phyloP scores from a whole-genome alignment of 2,113 vertebrate species.

The Phasianus colchicus region DNA sequence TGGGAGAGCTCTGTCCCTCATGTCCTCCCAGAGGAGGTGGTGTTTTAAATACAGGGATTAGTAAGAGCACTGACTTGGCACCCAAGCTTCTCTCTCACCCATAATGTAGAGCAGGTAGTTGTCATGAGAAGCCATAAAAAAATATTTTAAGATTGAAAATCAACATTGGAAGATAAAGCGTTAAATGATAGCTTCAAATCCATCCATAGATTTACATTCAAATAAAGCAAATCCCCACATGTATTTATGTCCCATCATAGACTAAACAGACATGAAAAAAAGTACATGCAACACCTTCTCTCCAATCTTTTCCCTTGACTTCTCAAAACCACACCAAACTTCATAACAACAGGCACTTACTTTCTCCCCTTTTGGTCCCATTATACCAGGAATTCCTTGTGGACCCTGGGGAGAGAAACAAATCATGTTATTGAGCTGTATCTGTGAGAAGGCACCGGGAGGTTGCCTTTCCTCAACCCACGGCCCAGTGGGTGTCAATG shows the following conservation, averaged over 20 bases:
- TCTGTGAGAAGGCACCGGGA: not conserved
- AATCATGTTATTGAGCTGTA: not conserved
- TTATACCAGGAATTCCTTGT: conserved; percentile 89
- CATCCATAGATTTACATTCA: not conserved
- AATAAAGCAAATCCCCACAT: not conserved
- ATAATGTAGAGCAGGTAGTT: not conserved
- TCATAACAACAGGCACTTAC: conserved; percentile 71
- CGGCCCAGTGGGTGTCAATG: not conserved
- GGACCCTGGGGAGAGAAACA: conserved; percentile 83
- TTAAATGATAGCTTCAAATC: not conserved
- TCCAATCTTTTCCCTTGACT: not conserved
- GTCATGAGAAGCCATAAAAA: not conserved
- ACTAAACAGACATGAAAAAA: not conserved
- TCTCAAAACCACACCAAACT: not conserved
- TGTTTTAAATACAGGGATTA: not conserved
- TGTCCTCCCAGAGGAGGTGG: accelerated
- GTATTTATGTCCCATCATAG: not conserved
- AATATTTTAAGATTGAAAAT: not conserved
- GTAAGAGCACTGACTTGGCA: not conserved
- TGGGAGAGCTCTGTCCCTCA: not conserved
- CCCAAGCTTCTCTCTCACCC: not conserved
- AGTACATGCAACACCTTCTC: not conserved
- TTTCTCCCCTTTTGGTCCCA: conserved; percentile 94
- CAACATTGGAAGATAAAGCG: not conserved
- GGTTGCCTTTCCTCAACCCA: not conserved